Evolutionary conservation across 2,113 vertebrate genomes (phyloP), one percentile per base, ranked within the genome.

Genomic region (Equus przewalskii): DNA sequence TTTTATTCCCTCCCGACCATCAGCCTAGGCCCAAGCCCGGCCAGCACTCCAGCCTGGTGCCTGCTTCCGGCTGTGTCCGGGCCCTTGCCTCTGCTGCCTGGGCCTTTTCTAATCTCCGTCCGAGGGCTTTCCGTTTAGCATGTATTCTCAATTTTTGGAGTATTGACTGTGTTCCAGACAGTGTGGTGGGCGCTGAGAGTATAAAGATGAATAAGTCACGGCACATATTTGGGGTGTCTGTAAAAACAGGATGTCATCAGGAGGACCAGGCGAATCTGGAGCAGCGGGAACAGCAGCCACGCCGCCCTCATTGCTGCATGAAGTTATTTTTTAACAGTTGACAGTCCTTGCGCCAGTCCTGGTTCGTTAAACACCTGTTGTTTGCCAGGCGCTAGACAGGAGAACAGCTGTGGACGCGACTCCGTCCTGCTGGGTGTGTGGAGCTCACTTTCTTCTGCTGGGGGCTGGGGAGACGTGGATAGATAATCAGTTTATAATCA

Each of bases 391-490:
- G 33, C 30, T n/a, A 1, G 6, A 6, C 33, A 26, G n/a, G 49
- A 18, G 69, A 41, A 21, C 22, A 41, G 19, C 28, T 11, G 56
- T 69, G 78, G 24, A 46, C 44, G 62, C 60, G 58, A 10, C 44
- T 15, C 1, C 6, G 3, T 33, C 73, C 75, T 94, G 30, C 54
- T 56, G 79, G 60, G 8, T 41, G n/a, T 65, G 8, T 49, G n/a
- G 41, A 58, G 67, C 76, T 54, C 44, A 36, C 21, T 3, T 86
- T 49, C 33, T 91, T 9, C 9, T 70, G 8, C n/a, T n/a, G 76
- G 44, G 10, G 60, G n/a, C 19, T 4, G 13, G 11, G 14, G 1
- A 0, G 0, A 62, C 4, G 30, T 1, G 16, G 28, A 9, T 8
- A 70, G 75, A 24, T 36, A 41, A 14, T 78, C 69, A 62, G 18